phyloP scores from a whole-genome alignment of 2,113 vertebrate species.

The Otis tarda region DNA sequence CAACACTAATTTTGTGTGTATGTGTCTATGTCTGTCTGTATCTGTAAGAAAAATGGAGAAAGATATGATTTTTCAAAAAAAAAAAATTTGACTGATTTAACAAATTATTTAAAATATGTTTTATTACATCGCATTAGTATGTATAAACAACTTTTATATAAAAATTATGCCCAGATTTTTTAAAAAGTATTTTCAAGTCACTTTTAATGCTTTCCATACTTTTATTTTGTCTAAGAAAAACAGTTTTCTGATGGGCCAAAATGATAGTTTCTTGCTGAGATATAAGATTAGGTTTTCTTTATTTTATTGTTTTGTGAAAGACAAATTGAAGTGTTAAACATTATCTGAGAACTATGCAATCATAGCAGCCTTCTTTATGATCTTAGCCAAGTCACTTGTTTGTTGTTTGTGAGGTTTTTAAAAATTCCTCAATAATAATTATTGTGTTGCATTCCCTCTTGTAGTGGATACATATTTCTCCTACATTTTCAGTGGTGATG shows the following conservation, averaged over 20 bases:
- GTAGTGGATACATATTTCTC: background rate
- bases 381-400: background rate
- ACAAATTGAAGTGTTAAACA: background rate
- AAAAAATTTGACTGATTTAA: background rate
- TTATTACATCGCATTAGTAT: background rate
- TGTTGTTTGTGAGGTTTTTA: background rate
- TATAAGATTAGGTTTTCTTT: background rate
- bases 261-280: background rate
- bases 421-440: background rate
- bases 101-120: background rate
- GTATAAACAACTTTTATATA: background rate
- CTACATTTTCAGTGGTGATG: background rate
- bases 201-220: background rate
- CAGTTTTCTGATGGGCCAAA: background rate
- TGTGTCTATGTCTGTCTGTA: background rate
- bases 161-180: background rate
- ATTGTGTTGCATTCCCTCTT: background rate
- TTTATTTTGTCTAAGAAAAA: background rate
- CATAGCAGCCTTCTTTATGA: background rate
- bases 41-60: background rate
- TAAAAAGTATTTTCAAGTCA: background rate
- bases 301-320: background rate
- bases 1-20: background rate
- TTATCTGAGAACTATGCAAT: background rate
- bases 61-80: fast-evolving